A percentile compares a stretch with the other conserved stretches of the same genome.
Conservation (phyloP, 2,797 vertebrate species). For the Orestias chungarensis region DNA sequence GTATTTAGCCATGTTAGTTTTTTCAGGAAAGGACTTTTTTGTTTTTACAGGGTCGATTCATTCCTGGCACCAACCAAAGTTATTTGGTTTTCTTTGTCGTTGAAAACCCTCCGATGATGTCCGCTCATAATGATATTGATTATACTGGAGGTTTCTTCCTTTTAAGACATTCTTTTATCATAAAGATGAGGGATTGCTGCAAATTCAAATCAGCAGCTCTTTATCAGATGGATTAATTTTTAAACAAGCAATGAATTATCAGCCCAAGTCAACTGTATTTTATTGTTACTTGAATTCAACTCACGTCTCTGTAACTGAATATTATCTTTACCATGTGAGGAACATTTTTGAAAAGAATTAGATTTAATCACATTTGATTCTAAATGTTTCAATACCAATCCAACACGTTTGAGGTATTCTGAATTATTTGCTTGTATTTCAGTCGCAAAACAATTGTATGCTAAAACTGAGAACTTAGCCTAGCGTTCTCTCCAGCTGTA, state of each 20-base stretch:
- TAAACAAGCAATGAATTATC: neutral
- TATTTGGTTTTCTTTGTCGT: neutral
- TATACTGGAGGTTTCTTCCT: neutral
- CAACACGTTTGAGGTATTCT: too few species aligned
- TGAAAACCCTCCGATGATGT: neutral
- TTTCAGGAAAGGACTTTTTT: too few species aligned
- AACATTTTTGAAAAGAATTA: neutral
- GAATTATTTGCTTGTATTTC: neutral
- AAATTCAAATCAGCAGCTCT: neutral
- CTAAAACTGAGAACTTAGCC: constrained; percentile 1
- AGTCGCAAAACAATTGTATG: neutral
- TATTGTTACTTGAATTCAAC: neutral
- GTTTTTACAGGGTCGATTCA: neutral
- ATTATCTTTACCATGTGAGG: neutral
- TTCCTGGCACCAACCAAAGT: too few species aligned
- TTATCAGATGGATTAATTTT: neutral
- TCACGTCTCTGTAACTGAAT: neutral
- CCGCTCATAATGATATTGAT: neutral
- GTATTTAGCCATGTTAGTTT: neutral
- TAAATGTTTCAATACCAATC: too few species aligned
- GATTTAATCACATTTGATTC: neutral
- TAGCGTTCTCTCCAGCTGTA: too few species aligned
- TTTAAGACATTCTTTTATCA: neutral
- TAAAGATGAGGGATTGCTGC: neutral
- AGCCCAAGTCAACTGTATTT: neutral